Base-by-base conservation (phyloP, 2,113 vertebrate species). In the Oxyruncus cristatus region DNA sequence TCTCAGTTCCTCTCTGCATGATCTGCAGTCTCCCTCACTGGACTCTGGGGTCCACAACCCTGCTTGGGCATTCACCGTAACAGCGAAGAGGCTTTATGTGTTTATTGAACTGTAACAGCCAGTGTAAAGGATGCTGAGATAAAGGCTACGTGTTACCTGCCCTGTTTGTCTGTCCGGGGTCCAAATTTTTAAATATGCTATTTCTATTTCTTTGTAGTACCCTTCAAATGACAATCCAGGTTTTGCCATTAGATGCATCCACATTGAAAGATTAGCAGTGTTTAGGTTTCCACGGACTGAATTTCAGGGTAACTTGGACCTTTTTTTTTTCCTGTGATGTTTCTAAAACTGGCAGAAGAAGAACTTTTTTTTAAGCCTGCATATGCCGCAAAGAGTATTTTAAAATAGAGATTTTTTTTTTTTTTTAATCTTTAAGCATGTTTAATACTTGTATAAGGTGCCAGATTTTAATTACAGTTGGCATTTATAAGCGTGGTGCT, bases 391-490 rank as follows among this genome's bases (percentile, higher is more conserved):
- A 97, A 83, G 97, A 97, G 96, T 97, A 97, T 93, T 98, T 98
- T 94, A 95, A 97, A 97, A 96, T 97, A 97, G 94, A 97, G 97
- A 95, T 78, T 68, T 93, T 75, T 91, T 73, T 49, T 77, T 49
- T 77, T 47, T 14, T 27, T 2, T 19, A 83, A 94, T 94, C 82
- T 88, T 93, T 94, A 98, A 95, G 96, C 92, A 17, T 97, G 97
- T 96, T 98, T 97, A 97, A 95, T 98, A 95, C 96, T 96, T 97
- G 97, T 95, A 94, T 92, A 97, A 95, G 96, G 97, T 98, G 98
- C 98, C 98, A 98, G 98, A 98, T 98, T 98, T 98, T 98, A 98
- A 98, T 98, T 98, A 97, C 98, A 98, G 96, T 98, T 98, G 98
- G 98, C 98, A 98, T 98, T 98, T 98, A 98, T 97, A 97, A 98